phyloP scores from a whole-genome alignment of 2,797 vertebrate genomes.

The Micromesistius poutassou region DNA sequence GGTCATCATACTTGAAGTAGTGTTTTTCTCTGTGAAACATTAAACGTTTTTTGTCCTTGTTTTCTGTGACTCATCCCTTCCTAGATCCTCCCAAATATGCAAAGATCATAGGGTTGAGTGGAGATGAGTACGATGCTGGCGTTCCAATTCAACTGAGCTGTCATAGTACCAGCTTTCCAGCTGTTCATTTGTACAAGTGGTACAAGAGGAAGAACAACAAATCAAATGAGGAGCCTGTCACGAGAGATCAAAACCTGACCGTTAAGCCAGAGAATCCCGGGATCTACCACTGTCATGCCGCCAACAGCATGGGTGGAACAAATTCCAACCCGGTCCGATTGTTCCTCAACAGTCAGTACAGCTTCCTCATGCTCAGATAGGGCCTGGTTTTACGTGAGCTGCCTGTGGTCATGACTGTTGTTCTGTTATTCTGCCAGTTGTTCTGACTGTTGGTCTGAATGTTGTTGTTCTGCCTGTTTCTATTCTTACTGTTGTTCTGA shows the following conservation, averaged over 20 bases:
- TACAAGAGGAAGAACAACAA: constrained; percentile 8
- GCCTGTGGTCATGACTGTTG: background rate
- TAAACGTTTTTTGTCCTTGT: background rate
- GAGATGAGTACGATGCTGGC: background rate
- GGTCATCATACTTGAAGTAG: background rate
- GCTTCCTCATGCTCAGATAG: background rate
- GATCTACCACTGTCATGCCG: constrained; percentile 55
- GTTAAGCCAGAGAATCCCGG: constrained; percentile 51
- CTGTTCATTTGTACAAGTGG: constrained; percentile 31
- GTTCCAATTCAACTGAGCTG: constrained; percentile 55
- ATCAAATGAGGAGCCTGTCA: accelerated
- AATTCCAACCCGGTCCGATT: constrained; percentile 26
- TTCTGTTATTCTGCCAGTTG: background rate
- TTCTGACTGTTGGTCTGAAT: background rate
- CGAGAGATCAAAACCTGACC: accelerated
- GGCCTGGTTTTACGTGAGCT: background rate
- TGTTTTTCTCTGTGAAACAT: background rate
- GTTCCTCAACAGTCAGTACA: constrained; percentile 52
- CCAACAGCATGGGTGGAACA: constrained; percentile 32
- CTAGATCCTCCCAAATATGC: constrained; percentile 61
- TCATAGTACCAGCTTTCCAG: constrained; percentile 45
- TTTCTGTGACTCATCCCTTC: background rate
- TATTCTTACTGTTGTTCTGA: background rate
- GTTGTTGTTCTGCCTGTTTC: background rate
- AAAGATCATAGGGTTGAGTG: constrained; percentile 22